Evolutionary conservation across 2,797 vertebrate genomes (phyloP).

Genomic region (Coregonus suidteri): DNA sequence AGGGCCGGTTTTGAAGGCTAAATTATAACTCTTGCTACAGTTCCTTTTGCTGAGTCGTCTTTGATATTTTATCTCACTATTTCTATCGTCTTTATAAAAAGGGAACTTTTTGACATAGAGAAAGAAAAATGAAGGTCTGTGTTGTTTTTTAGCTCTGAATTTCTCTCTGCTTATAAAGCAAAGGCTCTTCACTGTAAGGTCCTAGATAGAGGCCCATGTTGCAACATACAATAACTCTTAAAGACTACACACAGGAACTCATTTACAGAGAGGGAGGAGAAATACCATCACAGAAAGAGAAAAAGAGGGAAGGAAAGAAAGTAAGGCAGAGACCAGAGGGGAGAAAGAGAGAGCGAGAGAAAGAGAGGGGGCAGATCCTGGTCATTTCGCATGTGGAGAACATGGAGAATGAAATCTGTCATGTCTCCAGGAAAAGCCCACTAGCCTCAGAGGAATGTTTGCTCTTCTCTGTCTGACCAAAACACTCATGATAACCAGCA

Average conservation of each 20-base stretch:
- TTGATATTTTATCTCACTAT: constrained; percentile 65
- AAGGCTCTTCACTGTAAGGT: background rate
- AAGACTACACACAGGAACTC: background rate
- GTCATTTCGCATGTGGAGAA: too few species aligned
- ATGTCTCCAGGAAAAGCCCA: too few species aligned
- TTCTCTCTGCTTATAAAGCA: background rate
- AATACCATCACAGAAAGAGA: too few species aligned
- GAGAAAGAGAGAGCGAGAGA: too few species aligned
- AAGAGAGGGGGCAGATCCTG: too few species aligned
- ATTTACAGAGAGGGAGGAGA: background rate
- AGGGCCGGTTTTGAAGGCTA: constrained; percentile 76
- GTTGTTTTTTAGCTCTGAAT: too few species aligned
- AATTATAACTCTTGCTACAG: constrained; percentile 79
- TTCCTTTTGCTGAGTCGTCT: constrained; percentile 71
- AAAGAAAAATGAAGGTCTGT: background rate
- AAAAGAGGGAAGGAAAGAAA: background rate
- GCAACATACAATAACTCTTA: too few species aligned
- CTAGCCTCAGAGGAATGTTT: too few species aligned
- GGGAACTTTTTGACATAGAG: constrained; percentile 17
- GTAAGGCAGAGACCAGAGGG: too few species aligned
- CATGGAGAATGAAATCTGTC: too few species aligned
- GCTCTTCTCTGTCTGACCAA: too few species aligned
- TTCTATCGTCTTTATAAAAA: constrained; percentile 39
- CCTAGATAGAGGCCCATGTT: background rate
- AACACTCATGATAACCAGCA: too few species aligned